A percentile compares a stretch with the other conserved stretches of the same genome.
Evolutionary conservation across 2,888 invertebrate genomes (phyloP).

Genomic region (Aphelenchoides bicaudatus): DNA sequence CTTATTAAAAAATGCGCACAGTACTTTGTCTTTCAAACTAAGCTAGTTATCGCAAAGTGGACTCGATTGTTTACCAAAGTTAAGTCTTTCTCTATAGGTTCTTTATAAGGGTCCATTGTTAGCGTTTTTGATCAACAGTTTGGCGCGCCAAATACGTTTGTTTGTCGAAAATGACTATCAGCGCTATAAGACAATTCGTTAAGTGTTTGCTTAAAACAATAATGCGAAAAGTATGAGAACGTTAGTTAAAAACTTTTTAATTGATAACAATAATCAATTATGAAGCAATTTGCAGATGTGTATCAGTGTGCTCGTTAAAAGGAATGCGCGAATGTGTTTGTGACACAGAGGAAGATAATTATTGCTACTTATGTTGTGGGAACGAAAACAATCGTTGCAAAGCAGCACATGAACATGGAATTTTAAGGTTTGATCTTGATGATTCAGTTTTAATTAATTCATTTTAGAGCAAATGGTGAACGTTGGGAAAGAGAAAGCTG

Average conservation of each 20-base stretch:
- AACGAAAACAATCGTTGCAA: conserved; percentile 49
- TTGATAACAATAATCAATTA: not conserved
- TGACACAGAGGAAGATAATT: conserved; percentile 59
- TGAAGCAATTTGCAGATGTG: conserved; percentile 42
- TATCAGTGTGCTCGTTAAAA: conserved; percentile 51
- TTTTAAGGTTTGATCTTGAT: conserved; percentile 43
- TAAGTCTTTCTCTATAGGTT: no score
- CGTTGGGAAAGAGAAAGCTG: conserved; percentile 60
- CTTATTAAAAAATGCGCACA: no score
- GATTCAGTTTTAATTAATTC: not conserved
- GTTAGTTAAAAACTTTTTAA: conserved; percentile 15
- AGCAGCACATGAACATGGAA: conserved; percentile 58
- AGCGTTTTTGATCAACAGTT: no score
- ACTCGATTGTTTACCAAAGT: no score
- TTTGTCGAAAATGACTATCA: no score
- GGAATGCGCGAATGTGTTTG: conserved; percentile 58
- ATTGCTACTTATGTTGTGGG: conserved; percentile 61
- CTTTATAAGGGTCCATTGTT: no score
- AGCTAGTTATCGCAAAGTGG: no score
- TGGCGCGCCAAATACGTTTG: no score
- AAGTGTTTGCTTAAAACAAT: no score
- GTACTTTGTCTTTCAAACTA: no score
- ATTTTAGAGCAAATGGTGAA: conserved; percentile 57
- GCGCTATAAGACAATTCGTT: no score
- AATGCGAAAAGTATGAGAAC: not conserved